Base-by-base conservation (phyloP, 1,140 invertebrate species). In the Acromyrmex charruanus region DNA sequence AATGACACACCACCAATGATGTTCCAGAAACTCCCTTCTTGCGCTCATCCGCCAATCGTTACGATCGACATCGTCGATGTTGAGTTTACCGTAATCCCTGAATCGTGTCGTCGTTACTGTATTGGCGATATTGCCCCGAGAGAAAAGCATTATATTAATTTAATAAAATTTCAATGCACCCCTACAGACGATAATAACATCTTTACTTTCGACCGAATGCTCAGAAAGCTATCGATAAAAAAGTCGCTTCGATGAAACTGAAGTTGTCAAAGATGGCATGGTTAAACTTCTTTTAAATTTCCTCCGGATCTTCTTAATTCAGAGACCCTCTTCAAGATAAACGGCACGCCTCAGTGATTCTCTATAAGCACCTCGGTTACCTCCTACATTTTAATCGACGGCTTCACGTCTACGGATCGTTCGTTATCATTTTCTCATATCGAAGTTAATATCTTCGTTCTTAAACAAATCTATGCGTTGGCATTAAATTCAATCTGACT, bases 1-100 rank as follows among this genome's bases (percentile, higher is more conserved):
- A 81, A 71, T 81, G 65, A 69, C 77, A 74, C 55, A 69, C 55
- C 68, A 10, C 68, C 80, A 25, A 82, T 61, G 68, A 84, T 63
- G 68, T 68, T 61, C 14, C 6, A 59, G 68, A 44, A 55, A 61
- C 25, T 74, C 68, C 35, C 12, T 84, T 84, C 69, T 75, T 75
- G 49, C 55, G 16, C n/a, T 69, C 31, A 16, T 61, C 14, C 28
- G 39, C 39, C n/a, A 31, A 25, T 82, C 53, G 55, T 82, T 82
- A 35, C 25, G 28, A 82, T 21, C n/a, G 31, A 49, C 39, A 16
- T n/a, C 65, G 9, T 14, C 35, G 18, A 68, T n/a, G 16, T 28
- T 44, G 77, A 74, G 25, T 61, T 74, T 49, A 35, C n/a, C 44
- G 59, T 49, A 71, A 58, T 72, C 10, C n/a, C 9, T 10, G 68